Evolutionary conservation across 2,113 vertebrate species (phyloP), one percentile per base, ranked within the genome.

Genomic region (Odobenus rosmarus): DNA sequence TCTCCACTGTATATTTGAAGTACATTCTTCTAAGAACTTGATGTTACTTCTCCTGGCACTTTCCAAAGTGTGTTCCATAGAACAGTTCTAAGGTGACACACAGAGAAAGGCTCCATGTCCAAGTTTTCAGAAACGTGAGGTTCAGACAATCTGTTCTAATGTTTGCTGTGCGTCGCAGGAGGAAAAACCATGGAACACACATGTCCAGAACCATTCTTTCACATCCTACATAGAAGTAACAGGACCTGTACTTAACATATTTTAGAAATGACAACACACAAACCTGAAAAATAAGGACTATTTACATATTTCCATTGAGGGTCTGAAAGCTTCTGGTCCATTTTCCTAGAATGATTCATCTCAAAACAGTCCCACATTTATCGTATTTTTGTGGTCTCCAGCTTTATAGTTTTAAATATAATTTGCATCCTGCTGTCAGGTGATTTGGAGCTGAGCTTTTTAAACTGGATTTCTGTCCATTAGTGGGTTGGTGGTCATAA

Each of bases 391-490:
- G n/a, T 55, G 74, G 77, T 81, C 28, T 88, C n/a, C 55, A 76
- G 49, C 42, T 77, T 71, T 55, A 89, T 4, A 64, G 71, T 74
- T 95, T 94, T 85, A 51, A 84, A 85, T 51, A 39, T 71, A 86
- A 62, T 82, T 79, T 67, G 51, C 42, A 83, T 77, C 82, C 82
- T 90, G 69, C n/a, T 12, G 7, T 77, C 85, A 71, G 88, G 26
- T 79, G 69, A 87, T 28, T 96, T 42, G 90, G 0, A 94, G 28
- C 26, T n/a, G 24, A 64, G 57, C 83, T 94, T 97, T 92, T 88
- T 49, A 79, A 91, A 53, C 19, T 77, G 36, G 12, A 59, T 95
- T 83, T 33, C 18, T 79, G 83, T 7, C 24, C n/a, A 77, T 26
- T 26, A 84, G 16, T 61, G 72, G 42, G 16, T 31, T 81, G 10